phyloP scores from a whole-genome alignment of 2,888 invertebrate species.

The Agonopterix alstromeriana region DNA sequence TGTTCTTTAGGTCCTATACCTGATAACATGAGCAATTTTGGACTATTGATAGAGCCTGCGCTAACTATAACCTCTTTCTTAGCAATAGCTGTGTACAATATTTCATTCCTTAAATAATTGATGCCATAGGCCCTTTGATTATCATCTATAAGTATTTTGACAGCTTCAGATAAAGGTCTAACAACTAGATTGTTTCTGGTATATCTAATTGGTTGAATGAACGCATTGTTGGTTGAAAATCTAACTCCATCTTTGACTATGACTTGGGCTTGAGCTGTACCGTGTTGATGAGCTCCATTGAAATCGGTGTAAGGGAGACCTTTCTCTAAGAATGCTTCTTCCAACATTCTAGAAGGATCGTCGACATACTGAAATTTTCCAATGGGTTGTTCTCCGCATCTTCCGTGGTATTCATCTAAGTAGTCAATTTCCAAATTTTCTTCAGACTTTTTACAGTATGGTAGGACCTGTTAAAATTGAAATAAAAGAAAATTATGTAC shows the following conservation, averaged over 20 bases:
- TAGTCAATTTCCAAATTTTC: slow-evolving; percentile 67
- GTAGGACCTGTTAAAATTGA: slow-evolving; percentile 59
- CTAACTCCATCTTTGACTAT: slow-evolving; percentile 72
- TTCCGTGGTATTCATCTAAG: slow-evolving; percentile 72
- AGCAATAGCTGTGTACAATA: slow-evolving; percentile 8
- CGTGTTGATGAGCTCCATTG: slow-evolving; percentile 70
- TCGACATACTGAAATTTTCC: slow-evolving; percentile 78
- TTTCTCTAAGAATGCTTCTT: slow-evolving; percentile 74
- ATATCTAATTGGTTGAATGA: slow-evolving; percentile 78
- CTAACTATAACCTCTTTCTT: slow-evolving; percentile 32
- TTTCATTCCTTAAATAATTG: not conserved
- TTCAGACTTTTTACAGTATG: slow-evolving; percentile 81
- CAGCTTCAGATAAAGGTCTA: slow-evolving; percentile 66
- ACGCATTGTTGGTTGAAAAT: slow-evolving; percentile 79
- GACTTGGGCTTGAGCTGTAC: slow-evolving; percentile 76
- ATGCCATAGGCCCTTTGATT: slow-evolving; percentile 35
- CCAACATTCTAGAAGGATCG: slow-evolving; percentile 64
- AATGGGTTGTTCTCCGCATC: slow-evolving; percentile 76
- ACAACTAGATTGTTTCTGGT: slow-evolving; percentile 67
- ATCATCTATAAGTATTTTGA: slow-evolving; percentile 71
- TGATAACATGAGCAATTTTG: slow-evolving; percentile 36
- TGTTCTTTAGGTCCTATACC: slow-evolving; percentile 34
- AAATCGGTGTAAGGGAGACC: slow-evolving; percentile 76
- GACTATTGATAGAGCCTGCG: slow-evolving; percentile 31
- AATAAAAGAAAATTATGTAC: too few relatives aligned